Conservation (phyloP, 2,888 invertebrate species). For the Apocheima hispidaria region DNA sequence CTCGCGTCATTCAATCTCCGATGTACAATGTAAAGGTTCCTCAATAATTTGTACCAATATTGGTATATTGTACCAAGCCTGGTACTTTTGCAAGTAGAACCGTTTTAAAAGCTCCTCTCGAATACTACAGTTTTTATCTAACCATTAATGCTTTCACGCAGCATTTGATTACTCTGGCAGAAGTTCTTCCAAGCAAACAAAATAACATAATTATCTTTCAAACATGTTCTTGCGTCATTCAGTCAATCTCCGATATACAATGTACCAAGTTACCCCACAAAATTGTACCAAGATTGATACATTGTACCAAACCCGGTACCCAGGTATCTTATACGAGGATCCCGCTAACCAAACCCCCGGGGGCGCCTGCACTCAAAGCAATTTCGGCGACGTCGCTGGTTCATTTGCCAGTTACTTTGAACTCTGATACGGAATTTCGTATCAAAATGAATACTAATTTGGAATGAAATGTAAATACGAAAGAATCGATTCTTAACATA, state of each 20-base stretch:
- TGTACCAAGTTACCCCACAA: not conserved
- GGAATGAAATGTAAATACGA: slow-evolving; percentile 23
- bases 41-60: too few species aligned
- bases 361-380: slow-evolving; percentile 57
- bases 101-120: too few species aligned
- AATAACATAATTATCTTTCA: too few species aligned
- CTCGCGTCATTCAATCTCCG: too few species aligned
- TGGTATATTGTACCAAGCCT: too few species aligned
- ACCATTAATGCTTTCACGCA: too few species aligned
- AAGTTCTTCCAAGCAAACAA: too few species aligned
- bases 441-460: slow-evolving; percentile 46
- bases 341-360: slow-evolving; percentile 35
- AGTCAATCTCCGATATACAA: not conserved
- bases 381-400: slow-evolving; percentile 54
- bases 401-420: slow-evolving; percentile 54
- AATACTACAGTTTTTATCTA: too few species aligned
- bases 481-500: slow-evolving; percentile 22
- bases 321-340: slow-evolving; percentile 34
- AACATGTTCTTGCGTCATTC: not conserved
- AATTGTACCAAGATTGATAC: not conserved
- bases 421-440: slow-evolving; percentile 49
- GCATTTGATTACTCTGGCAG: too few species aligned
- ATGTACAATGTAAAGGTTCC: too few species aligned
- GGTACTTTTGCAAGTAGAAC: too few species aligned
- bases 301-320: not conserved